phyloP scores from a whole-genome alignment of 2,888 invertebrate genomes.

The Miltochrista miniata region DNA sequence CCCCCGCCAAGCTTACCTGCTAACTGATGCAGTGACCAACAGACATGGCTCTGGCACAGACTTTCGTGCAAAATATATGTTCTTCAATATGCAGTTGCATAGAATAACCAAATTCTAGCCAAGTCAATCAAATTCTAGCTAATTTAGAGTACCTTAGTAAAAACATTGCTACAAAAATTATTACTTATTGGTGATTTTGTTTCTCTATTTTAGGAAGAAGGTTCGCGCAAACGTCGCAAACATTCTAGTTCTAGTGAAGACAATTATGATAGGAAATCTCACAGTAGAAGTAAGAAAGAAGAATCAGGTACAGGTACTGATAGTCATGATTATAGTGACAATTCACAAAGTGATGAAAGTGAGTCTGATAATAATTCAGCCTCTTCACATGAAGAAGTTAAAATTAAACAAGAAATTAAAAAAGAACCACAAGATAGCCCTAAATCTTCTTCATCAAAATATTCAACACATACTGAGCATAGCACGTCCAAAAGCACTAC shows the following conservation, averaged over 20 bases:
- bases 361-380: conserved; percentile 56
- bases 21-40: background rate
- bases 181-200: background rate
- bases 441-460: conserved; percentile 50
- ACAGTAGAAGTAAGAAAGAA: conserved; percentile 48
- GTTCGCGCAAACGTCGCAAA: conserved; percentile 59
- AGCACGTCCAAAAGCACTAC: conserved; percentile 48
- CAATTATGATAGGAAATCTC: conserved; percentile 47
- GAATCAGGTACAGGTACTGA: conserved; percentile 44
- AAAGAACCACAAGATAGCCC: conserved; percentile 52
- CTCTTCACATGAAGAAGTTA: conserved; percentile 59
- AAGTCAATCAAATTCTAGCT: background rate
- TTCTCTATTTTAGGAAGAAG: conserved; percentile 60
- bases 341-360: conserved; percentile 34
- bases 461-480: conserved; percentile 46
- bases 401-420: conserved; percentile 55
- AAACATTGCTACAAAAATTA: too few relatives aligned
- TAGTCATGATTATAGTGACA: conserved; percentile 41
- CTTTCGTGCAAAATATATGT: too few relatives aligned
- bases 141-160: too few relatives aligned
- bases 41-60: background rate
- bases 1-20: background rate
- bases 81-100: too few relatives aligned
- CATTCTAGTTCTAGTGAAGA: conserved; percentile 57
- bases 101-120: too few relatives aligned